Base-by-base conservation (phyloP, 2,888 invertebrate species). In the Drosophila anomalata region DNA sequence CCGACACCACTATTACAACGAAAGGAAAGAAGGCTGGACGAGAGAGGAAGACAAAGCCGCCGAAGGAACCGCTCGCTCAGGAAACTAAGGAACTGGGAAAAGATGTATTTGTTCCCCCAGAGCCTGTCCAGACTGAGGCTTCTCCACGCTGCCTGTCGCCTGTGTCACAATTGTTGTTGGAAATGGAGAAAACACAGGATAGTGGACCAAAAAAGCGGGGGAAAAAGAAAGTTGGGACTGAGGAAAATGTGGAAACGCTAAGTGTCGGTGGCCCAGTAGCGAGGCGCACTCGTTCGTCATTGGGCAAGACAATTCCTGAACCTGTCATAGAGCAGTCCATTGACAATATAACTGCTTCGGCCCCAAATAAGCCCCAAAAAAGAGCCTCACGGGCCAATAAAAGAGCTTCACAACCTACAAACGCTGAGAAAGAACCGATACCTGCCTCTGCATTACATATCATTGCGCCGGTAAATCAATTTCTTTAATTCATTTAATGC, bases 281-380 rank as follows among this genome's bases (percentile, higher is more conserved):
- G 2, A 60, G 76, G 2, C 77, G 83, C 0, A 82, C 86, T 0
- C 88, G 83, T 7, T 56, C 68, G 0, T 85, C 79, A 0, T 5
- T 52, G 1, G 54, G 66, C 6, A 73, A 60, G 8, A 11, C 6
- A 1, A 17, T 62, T 3, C 0, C 39, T 11, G 3, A 2, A 2
- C 12, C 20, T 3, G n/a, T 12, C 12, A 2, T 26, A 1, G 22
- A 20, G 6, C 11, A 12, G 6, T 0, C 62, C 8, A 6, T 2
- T 14, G 14, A 24, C 6, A 8, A 17, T 2, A 20, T 63, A 29
- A 11, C 12, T 9, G 7, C 36, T 6, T 11, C 12, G 7, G 9
- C 36, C 2, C 2, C 2, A n/a, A 14, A 7, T n/a, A 7, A 31
- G 20, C 8, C 60, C 12, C 63, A 57, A 5, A 58, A 6, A 7